These are phyloP conservation scores for Tarsius wallacei DNA, from an alignment of 2,797 vertebrate species.

Conservation along the genomic window DNA sequence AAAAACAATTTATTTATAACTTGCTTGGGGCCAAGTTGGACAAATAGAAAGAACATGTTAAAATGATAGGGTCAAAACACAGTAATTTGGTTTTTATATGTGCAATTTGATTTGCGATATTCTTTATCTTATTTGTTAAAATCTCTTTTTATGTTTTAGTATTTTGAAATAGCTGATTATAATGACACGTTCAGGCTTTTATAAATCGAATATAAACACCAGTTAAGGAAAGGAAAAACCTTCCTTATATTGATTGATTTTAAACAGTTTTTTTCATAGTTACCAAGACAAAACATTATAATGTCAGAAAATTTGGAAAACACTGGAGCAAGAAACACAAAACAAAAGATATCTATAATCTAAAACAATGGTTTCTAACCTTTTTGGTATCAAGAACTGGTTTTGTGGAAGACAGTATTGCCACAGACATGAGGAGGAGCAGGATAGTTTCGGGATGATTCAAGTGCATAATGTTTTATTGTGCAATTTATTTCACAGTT, in stretches of 20 bases:
- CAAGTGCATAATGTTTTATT: too few species aligned
- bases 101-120: not conserved
- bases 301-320: not conserved
- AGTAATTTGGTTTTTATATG: not conserved
- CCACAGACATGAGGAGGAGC: too few species aligned
- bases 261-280: slow-evolving; percentile 1
- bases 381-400: too few species aligned
- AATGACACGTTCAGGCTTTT: not conserved
- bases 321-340: not conserved
- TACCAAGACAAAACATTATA: not conserved
- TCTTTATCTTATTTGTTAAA: slow-evolving; percentile 46
- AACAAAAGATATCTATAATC: not conserved
- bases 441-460: too few species aligned
- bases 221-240: not conserved
- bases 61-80: not conserved
- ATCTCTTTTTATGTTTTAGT: not conserved
- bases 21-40: not conserved
- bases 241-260: slow-evolving; percentile 14
- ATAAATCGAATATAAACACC: slow-evolving; percentile 4
- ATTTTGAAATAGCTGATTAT: not conserved
- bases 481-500: too few species aligned
- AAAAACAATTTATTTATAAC: slow-evolving; percentile 46
- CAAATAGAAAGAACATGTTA: not conserved
- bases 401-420: too few species aligned
- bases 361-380: too few species aligned